phyloP scores from a whole-genome alignment of 2,797 vertebrate genomes.

The Poecilia gillii region DNA sequence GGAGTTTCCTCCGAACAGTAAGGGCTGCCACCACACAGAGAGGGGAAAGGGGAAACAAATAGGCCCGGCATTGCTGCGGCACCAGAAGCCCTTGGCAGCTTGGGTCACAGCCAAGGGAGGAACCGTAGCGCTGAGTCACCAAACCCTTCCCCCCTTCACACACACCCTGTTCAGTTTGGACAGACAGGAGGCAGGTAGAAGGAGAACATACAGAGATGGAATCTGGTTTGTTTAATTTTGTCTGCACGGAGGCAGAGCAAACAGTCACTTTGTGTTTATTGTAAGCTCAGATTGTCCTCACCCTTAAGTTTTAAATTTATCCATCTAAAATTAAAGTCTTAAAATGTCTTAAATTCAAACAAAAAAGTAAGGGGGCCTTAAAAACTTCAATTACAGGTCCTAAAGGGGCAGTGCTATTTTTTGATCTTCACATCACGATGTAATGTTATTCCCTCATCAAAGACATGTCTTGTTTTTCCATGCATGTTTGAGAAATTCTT shows the following conservation, averaged over 20 bases:
- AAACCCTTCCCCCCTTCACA: conserved; percentile 6
- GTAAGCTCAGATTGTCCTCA: neutral
- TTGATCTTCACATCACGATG: no score
- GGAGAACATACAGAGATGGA: neutral
- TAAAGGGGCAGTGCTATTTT: no score
- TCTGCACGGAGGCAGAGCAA: conserved; percentile 22
- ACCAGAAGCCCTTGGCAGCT: conserved; percentile 35
- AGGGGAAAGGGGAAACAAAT: conserved; percentile 37
- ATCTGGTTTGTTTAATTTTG: neutral
- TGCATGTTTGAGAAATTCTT: no score
- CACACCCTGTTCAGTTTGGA: conserved; percentile 58
- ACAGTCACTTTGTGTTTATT: conserved; percentile 1
- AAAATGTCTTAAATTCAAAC: no score
- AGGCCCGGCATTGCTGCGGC: conserved; percentile 44
- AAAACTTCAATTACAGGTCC: no score
- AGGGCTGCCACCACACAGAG: conserved; percentile 20
- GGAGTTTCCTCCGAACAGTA: conserved; percentile 69
- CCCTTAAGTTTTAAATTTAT: no score
- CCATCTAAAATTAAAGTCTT: no score
- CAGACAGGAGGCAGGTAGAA: conserved; percentile 31
- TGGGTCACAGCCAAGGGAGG: conserved; percentile 64
- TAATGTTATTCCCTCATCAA: no score
- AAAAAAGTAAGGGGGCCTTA: no score
- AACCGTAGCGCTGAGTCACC: conserved; percentile 71
- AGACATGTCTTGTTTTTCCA: no score